Base-by-base conservation (phyloP, 2,888 invertebrate genomes). In the Drosophila rubida region DNA sequence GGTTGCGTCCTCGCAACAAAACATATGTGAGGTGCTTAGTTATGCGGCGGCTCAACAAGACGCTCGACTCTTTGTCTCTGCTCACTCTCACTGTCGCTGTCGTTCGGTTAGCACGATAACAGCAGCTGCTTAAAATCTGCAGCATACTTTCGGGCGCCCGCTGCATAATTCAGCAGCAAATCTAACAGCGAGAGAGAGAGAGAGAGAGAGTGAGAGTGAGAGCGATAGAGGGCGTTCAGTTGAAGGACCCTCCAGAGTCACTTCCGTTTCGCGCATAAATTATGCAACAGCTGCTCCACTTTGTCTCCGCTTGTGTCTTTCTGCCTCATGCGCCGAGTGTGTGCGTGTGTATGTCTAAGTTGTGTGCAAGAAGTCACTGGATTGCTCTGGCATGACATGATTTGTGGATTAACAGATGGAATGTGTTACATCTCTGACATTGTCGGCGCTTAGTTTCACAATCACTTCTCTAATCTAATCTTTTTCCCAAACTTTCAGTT, bases 281-380 rank as follows among this genome's bases (percentile, higher is more conserved):
- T 70, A 74, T 78, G 65, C 78, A 77, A 63, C 75, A 73, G 74
- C 62, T 62, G 78, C 66, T 67, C 62, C 54, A 67, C 49, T 64
- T 59, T 68, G 32, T 39, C 37, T 48, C 16, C 48, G 30, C 57
- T 58, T 54, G 48, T 58, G 44, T 61, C 25, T 48, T 39, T 30
- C 8, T 35, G 16, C 16, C 13, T 44, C n/a, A n/a, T n/a, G n/a
- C n/a, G n/a, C n/a, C n/a, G n/a, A n/a, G n/a, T n/a, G n/a, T n/a
- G n/a, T n/a, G n/a, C n/a, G 32, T n/a, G 11, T 27, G 46, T 19
- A 32, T 25, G 9, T 22, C 4, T 32, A 49, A 44, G 19, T 32
- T 63, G 14, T 49, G 53, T 49, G 25, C 64, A 41, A 58, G 23
- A 63, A 63, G 51, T 66, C 54, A 46, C 27, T 16, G 19, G 22